These are phyloP conservation scores for Myotis daubentonii DNA, from an alignment of 2,797 vertebrate species.

Conservation along the genomic window DNA sequence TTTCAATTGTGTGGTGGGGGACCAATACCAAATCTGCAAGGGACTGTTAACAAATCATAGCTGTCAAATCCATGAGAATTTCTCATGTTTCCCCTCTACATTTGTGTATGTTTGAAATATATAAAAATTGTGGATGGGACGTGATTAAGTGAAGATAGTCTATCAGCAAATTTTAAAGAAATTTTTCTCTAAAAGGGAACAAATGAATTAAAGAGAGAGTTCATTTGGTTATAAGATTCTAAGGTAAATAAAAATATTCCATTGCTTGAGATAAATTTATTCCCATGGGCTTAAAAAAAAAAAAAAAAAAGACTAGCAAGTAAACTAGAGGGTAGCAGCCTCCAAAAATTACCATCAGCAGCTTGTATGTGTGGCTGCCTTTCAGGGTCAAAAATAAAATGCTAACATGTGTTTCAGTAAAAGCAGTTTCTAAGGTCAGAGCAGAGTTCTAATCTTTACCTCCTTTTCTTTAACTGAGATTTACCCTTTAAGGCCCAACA, in stretches of 20 bases:
- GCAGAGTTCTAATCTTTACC: background rate
- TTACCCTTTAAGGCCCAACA: background rate
- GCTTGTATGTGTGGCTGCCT: background rate
- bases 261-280: constrained; percentile 2
- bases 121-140: background rate
- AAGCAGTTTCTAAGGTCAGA: constrained; percentile 24
- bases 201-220: background rate
- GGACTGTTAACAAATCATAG: background rate
- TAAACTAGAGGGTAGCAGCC: background rate
- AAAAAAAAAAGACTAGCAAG: background rate
- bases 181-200: background rate
- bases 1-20: background rate
- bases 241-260: background rate
- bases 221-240: background rate
- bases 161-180: background rate
- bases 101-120: background rate
- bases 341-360: background rate
- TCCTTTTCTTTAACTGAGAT: background rate
- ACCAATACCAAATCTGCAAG: background rate
- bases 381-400: background rate
- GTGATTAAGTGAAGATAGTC: background rate
- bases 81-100: background rate
- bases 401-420: background rate
- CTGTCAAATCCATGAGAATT: background rate
- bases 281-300: background rate